phyloP scores from a whole-genome alignment of 2,797 vertebrate genomes.

The Sebastes steindachneri region DNA sequence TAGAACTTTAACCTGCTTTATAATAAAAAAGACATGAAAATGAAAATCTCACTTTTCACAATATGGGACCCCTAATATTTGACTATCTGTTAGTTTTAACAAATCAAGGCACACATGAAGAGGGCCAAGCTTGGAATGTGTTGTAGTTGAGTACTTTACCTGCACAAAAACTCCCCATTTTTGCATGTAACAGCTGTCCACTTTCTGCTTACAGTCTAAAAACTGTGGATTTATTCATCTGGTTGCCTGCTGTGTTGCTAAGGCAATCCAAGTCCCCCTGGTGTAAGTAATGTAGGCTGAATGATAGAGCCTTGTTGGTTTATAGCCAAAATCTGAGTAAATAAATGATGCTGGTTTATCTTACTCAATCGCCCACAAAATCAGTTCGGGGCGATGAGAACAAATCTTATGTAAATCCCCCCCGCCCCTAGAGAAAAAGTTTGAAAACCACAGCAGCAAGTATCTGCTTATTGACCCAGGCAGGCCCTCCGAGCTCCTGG shows the following conservation, averaged over 20 bases:
- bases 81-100: neutral
- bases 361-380: slow-evolving; percentile 49
- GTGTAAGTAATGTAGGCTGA: slow-evolving; percentile 5
- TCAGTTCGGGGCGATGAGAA: slow-evolving; percentile 28
- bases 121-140: neutral
- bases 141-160: neutral
- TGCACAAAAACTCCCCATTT: neutral
- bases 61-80: no score
- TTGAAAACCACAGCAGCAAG: slow-evolving; percentile 59
- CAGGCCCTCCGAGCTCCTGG: slow-evolving; percentile 54
- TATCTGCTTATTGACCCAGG: slow-evolving; percentile 67
- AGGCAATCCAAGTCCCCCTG: neutral
- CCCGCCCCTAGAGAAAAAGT: slow-evolving; percentile 45
- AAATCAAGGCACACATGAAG: neutral
- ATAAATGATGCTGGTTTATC: slow-evolving; percentile 52
- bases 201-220: neutral
- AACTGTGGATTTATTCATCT: neutral
- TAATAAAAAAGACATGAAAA: no score
- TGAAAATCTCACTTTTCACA: no score
- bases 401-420: slow-evolving; percentile 55
- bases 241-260: slow-evolving; percentile 2
- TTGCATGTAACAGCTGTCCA: neutral
- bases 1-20: no score
- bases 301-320: slow-evolving; percentile 27
- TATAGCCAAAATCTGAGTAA: slow-evolving; percentile 42